Percentiles rank a stretch among this genome's conserved stretches.
Conservation (phyloP, 2,888 invertebrate species). For the Argyra leucocephala region DNA sequence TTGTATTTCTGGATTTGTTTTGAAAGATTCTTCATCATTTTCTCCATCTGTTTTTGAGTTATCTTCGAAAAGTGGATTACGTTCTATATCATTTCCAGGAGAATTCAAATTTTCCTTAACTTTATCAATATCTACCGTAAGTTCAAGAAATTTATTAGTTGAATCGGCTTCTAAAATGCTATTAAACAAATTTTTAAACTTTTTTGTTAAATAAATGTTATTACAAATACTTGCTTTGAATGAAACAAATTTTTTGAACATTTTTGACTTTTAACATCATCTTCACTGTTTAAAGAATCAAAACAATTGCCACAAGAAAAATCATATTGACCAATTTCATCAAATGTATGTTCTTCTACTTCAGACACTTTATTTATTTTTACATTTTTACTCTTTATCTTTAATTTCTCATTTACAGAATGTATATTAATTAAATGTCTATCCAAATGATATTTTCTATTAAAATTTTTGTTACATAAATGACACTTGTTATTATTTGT, state of each 20-base stretch:
- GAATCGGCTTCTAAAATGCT: too few species aligned
- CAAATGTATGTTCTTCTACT: neutral
- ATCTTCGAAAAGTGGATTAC: too few species aligned
- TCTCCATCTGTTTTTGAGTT: too few species aligned
- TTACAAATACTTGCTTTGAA: too few species aligned
- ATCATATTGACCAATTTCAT: neutral
- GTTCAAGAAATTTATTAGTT: too few species aligned
- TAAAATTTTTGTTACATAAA: conserved; percentile 44
- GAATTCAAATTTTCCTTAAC: neutral
- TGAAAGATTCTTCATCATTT: too few species aligned
- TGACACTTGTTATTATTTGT: conserved; percentile 32
- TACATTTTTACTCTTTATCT: neutral
- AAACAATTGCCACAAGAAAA: conserved; percentile 10
- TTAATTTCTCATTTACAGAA: conserved; percentile 25
- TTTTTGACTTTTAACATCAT: conserved; percentile 9
- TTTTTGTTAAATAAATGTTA: too few species aligned
- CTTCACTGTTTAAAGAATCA: conserved; percentile 7
- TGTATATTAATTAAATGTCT: conserved; percentile 46
- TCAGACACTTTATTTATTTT: neutral
- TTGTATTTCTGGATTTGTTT: too few species aligned
- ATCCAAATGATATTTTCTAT: conserved; percentile 43
- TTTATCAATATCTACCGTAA: too few species aligned
- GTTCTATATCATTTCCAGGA: neutral
- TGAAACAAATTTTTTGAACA: neutral
- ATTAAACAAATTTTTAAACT: too few species aligned